Conservation (phyloP, 2,888 invertebrate genomes). For the Eristalinus sepulchralis region DNA sequence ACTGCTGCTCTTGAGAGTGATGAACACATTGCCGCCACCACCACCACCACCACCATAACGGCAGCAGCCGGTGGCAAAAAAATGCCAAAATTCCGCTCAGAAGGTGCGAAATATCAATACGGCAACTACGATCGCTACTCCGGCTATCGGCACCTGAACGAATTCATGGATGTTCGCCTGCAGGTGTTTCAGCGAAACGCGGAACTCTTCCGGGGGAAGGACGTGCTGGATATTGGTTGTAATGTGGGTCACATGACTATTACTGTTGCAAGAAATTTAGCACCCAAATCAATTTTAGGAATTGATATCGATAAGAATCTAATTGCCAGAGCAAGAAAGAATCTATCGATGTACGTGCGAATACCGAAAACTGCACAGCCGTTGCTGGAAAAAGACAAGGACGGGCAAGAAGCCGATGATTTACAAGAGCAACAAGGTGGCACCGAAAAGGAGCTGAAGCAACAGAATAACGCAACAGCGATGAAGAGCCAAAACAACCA, state of each 20-base stretch:
- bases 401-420: background rate
- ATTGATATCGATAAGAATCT: slow-evolving; percentile 96
- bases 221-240: slow-evolving; percentile 98
- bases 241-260: slow-evolving; percentile 98
- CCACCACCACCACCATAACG: slow-evolving; percentile 32
- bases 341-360: slow-evolving; percentile 79
- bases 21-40: slow-evolving; percentile 24
- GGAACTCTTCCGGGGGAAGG: slow-evolving; percentile 93
- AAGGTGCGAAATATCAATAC: slow-evolving; percentile 92
- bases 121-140: slow-evolving; percentile 99
- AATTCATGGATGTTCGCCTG: slow-evolving; percentile 91
- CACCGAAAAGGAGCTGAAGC: background rate
- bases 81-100: slow-evolving; percentile 84
- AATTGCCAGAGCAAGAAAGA: slow-evolving; percentile 83
- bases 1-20: background rate
- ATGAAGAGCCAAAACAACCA: slow-evolving; percentile 16
- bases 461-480: background rate
- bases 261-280: slow-evolving; percentile 91
- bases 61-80: slow-evolving; percentile 30
- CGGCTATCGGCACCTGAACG: slow-evolving; percentile 93
- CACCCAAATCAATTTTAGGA: slow-evolving; percentile 93
- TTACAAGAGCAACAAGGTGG: background rate
- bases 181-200: slow-evolving; percentile 89
- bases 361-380: slow-evolving; percentile 74
- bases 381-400: background rate